Percentiles rank a stretch among this genome's conserved stretches.
phyloP scores from a whole-genome alignment of 2,113 vertebrate species.

The Pseudolaguvia tuberculata region DNA sequence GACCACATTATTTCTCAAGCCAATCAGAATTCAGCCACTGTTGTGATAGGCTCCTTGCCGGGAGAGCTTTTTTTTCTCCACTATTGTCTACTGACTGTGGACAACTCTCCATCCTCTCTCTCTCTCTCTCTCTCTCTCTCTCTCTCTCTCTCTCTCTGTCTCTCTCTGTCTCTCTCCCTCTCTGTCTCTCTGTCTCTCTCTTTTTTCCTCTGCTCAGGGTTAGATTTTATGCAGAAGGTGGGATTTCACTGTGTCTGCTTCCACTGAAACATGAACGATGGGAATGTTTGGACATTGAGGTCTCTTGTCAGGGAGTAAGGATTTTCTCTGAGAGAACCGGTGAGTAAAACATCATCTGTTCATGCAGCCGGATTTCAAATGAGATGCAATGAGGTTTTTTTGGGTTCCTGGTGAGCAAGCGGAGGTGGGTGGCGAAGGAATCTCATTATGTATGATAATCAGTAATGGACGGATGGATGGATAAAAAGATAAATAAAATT shows the following conservation, averaged over 20 bases:
- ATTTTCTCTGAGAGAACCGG: constrained; percentile 35
- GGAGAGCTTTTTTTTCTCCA: constrained; percentile 62
- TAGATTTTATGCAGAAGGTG: constrained; percentile 57
- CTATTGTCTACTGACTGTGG: constrained; percentile 62
- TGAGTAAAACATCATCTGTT: constrained; percentile 41
- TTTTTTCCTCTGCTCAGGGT: constrained; percentile 51
- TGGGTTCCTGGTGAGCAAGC: background rate
- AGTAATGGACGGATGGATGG: constrained; percentile 14
- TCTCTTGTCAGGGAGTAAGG: constrained; percentile 25
- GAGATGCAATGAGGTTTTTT: constrained; percentile 25
- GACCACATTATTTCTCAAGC: constrained; percentile 52
- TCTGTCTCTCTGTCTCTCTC: constrained; percentile 41
- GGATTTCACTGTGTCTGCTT: constrained; percentile 37
- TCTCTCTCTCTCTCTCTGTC: constrained; percentile 19
- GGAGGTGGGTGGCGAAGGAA: background rate
- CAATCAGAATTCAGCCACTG: constrained; percentile 61
- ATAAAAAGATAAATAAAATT: constrained; percentile 7
- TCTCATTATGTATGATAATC: constrained; percentile 34
- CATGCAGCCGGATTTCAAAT: constrained; percentile 28
- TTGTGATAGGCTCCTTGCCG: constrained; percentile 64
- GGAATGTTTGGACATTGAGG: constrained; percentile 23
- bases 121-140: constrained; percentile 43
- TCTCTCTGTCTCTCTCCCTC: constrained; percentile 27
- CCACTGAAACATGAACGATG: constrained; percentile 26
- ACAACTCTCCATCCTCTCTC: constrained; percentile 52